These are phyloP conservation scores for Nymphalis polychloros DNA, from an alignment of 2,888 invertebrate genomes.

Conservation along the genomic window DNA sequence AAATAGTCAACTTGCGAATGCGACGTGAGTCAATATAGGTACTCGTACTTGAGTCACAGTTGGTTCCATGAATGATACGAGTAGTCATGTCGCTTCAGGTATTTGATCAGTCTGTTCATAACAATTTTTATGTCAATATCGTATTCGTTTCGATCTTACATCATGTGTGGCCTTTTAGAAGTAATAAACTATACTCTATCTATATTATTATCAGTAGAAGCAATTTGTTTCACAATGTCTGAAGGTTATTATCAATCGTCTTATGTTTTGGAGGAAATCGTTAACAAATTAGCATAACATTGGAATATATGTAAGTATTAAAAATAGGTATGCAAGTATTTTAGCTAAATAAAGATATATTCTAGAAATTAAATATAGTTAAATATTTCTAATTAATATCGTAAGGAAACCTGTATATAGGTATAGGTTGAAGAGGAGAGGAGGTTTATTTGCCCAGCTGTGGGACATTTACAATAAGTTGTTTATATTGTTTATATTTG, in stretches of 20 bases:
- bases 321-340: too few relatives aligned
- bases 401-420: too few relatives aligned
- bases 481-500: too few relatives aligned
- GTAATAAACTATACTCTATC: neutral
- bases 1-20: constrained; percentile 36
- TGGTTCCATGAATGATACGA: constrained; percentile 57
- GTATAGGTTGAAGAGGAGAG: too few relatives aligned
- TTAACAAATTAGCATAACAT: neutral
- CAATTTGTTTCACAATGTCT: neutral
- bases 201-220: neutral
- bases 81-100: constrained; percentile 1
- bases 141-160: neutral
- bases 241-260: neutral
- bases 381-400: too few relatives aligned
- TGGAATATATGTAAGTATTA: too few relatives aligned
- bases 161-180: neutral
- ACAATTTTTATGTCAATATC: neutral
- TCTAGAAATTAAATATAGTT: too few relatives aligned
- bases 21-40: constrained; percentile 54
- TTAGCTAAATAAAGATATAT: too few relatives aligned
- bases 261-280: neutral
- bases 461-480: too few relatives aligned
- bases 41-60: constrained; percentile 60
- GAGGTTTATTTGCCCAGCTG: too few relatives aligned
- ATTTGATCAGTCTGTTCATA: constrained; percentile 9